Evolutionary conservation across 2,888 invertebrate genomes (phyloP).

Genomic region (Biston stratarius): DNA sequence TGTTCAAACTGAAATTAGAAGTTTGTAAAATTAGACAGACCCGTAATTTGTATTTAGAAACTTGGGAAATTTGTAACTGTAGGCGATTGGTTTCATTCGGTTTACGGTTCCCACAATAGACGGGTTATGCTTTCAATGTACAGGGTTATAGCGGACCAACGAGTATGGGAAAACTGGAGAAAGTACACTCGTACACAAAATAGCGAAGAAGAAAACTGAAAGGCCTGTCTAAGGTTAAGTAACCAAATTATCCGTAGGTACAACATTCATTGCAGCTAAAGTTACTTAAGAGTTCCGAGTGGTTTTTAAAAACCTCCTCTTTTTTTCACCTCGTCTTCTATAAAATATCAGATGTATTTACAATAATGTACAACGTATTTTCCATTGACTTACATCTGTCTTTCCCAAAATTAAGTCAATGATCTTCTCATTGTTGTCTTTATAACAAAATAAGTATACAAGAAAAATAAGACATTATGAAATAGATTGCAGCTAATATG

Average conservation of each 20-base stretch:
- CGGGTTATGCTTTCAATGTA: conserved; percentile 56
- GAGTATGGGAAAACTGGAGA: conserved; percentile 67
- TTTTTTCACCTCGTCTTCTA: too few species aligned
- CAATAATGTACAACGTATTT: too few species aligned
- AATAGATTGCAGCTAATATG: conserved; percentile 8
- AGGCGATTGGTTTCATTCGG: conserved; percentile 38
- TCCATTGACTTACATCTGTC: too few species aligned
- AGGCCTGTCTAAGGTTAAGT: too few species aligned
- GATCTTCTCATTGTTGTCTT: background rate
- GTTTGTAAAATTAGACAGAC: background rate
- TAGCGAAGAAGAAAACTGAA: background rate
- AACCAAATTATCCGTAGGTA: too few species aligned
- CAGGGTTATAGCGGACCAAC: conserved; percentile 65
- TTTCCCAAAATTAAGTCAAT: too few species aligned
- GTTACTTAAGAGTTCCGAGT: too few species aligned
- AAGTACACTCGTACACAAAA: conserved; percentile 51
- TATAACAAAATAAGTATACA: background rate
- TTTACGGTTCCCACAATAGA: conserved; percentile 47
- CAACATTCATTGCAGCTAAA: too few species aligned
- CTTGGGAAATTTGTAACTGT: conserved; percentile 25
- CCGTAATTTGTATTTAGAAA: conserved; percentile 11
- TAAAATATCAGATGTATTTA: too few species aligned
- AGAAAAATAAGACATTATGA: background rate
- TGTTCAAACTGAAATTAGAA: background rate
- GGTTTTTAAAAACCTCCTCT: too few species aligned